Base-by-base conservation (phyloP, 2,888 invertebrate species). In the Allacma fusca region DNA sequence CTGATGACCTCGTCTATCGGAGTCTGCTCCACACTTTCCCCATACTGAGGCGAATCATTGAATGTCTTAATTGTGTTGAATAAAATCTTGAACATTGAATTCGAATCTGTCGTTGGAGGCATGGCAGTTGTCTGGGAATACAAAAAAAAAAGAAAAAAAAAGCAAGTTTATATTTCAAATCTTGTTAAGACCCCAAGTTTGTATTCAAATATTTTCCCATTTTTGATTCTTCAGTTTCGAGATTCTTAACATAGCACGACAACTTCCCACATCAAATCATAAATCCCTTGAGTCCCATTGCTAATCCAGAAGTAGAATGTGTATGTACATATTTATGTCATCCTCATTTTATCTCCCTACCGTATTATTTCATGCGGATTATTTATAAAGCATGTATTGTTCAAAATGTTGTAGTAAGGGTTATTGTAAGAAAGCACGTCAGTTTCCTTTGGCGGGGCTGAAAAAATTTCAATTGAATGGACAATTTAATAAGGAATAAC, bases 31-130 rank as follows among this genome's bases (percentile, higher is more conserved):
- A 24, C 29, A 69, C 69, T 62, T 59, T 69, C 69, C 9, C 59
- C 59, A 4, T 68, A 76, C 7, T 12, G 34, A 16, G 40, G n/a
- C 19, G 26, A 43, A 1, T 68, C 76, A 34, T 69, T 57, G 21
- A 59, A 76, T 0, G 71, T 77, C 26, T 71, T 71, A 21, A 77
- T 77, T 19, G 77, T 77, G 26, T 77, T 64, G 28, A 77, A 44
- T 1, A 77, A 24, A 26, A 77, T n/a, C 62, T 77, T 77, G 65
- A 77, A 77, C 71, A 77, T 64, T 23, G 71, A 65, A 28, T 62
- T 40, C 0, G 65, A 26, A 24, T 28, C 21, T 5, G 77, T 77
- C 5, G 71, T 64, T 24, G 77, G 76, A 34, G 75, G 75, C 24
- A 76, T 34, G 28, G 68, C 34, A 0, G 76, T 76, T 24, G 76